These are phyloP conservation scores for Caerostris darwini DNA, from an alignment of 1,140 invertebrate species.

Conservation along the genomic window DNA sequence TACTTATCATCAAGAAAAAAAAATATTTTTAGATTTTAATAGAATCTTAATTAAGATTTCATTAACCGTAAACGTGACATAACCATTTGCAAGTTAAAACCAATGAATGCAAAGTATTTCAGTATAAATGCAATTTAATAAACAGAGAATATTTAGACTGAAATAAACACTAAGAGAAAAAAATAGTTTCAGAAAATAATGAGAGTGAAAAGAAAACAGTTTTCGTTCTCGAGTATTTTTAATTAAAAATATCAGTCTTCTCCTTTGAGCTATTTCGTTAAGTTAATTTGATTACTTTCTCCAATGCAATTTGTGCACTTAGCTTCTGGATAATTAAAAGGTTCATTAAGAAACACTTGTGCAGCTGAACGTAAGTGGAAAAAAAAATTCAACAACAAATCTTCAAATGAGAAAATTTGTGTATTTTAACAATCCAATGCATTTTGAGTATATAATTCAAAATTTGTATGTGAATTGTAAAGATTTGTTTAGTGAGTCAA, in stretches of 20 bases:
- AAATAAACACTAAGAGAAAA: not conserved
- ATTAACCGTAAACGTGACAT: too few species aligned
- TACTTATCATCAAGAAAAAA: too few species aligned
- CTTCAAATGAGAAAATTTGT: not conserved
- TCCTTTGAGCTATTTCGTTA: not conserved
- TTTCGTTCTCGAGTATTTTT: not conserved
- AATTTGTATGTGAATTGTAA: not conserved
- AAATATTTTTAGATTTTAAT: too few species aligned
- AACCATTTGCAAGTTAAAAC: too few species aligned
- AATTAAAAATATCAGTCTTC: not conserved
- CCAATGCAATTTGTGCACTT: not conserved
- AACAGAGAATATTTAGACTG: not conserved
- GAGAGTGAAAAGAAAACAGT: not conserved
- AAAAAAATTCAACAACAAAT: not conserved
- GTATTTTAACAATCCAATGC: not conserved
- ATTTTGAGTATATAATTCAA: not conserved
- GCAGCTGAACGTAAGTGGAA: too few species aligned
- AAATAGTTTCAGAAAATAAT: not conserved
- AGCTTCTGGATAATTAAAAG: not conserved
- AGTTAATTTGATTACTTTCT: not conserved
- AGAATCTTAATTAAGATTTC: too few species aligned
- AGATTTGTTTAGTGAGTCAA: not conserved
- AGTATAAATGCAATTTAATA: not conserved
- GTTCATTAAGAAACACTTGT: not conserved
- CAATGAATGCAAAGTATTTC: not conserved